Percentiles rank a stretch among this genome's conserved stretches.
These are phyloP conservation scores for Archivesica marissinica DNA, from an alignment of 1,140 invertebrate genomes.

Conservation along the genomic window DNA sequence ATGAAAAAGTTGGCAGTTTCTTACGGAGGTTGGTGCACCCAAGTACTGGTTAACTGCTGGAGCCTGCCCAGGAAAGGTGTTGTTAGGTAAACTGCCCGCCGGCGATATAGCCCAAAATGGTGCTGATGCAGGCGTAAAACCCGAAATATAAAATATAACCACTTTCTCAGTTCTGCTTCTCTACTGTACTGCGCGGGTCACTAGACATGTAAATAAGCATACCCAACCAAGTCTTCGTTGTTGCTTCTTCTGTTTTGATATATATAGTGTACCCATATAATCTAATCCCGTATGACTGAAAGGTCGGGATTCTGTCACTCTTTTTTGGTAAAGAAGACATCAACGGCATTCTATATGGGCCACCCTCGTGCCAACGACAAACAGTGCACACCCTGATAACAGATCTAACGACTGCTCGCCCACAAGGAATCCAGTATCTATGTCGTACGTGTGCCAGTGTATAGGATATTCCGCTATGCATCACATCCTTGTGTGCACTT, in stretches of 20 bases:
- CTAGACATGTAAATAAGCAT: conserved; percentile 8
- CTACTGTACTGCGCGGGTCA: conserved; percentile 13
- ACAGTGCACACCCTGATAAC: background rate
- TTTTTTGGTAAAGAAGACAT: background rate
- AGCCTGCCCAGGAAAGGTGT: too few relatives aligned
- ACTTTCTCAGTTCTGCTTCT: too few relatives aligned
- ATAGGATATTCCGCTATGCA: background rate
- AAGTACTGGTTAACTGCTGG: too few relatives aligned
- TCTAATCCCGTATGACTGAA: background rate
- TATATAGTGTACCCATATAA: conserved; percentile 22
- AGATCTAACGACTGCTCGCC: background rate
- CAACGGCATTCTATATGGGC: conserved; percentile 14
- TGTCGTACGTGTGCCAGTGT: background rate
- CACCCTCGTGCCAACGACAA: background rate
- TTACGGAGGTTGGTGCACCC: too few relatives aligned
- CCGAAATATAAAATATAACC: too few relatives aligned
- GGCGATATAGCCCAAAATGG: too few relatives aligned
- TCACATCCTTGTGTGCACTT: background rate
- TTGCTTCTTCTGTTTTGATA: background rate
- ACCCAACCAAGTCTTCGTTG: conserved; percentile 15
- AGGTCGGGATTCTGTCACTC: background rate
- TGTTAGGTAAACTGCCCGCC: too few relatives aligned
- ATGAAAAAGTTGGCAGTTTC: too few relatives aligned
- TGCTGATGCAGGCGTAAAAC: too few relatives aligned
- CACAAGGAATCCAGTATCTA: conserved; percentile 19